Evolutionary conservation across 2,797 vertebrate species (phyloP).

Genomic region (Nyctalus aviator): DNA sequence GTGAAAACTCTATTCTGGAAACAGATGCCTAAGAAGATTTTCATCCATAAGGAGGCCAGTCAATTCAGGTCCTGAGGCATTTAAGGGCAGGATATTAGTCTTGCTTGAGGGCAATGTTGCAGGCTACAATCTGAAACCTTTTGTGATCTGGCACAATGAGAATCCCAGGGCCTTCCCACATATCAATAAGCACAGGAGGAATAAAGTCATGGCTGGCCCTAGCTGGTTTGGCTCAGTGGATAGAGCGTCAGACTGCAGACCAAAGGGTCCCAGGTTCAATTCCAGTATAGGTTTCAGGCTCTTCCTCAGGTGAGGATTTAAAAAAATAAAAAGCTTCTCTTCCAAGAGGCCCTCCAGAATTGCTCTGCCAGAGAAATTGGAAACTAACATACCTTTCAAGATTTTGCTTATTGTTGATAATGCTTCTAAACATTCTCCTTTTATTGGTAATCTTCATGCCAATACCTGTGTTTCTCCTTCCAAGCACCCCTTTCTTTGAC

Average conservation of each 20-base stretch:
- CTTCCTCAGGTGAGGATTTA: too few relatives aligned
- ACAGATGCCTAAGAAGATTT: not conserved
- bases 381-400: not conserved
- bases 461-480: not conserved
- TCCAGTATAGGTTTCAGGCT: too few relatives aligned
- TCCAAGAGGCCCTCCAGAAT: not conserved
- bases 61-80: not conserved
- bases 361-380: not conserved
- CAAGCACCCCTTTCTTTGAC: not conserved
- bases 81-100: not conserved
- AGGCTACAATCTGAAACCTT: not conserved
- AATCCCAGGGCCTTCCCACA: not conserved
- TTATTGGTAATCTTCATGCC: not conserved
- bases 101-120: not conserved
- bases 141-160: not conserved
- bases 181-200: not conserved
- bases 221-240: too few relatives aligned
- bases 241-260: too few relatives aligned
- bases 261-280: too few relatives aligned
- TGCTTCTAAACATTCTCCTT: not conserved
- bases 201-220: not conserved
- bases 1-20: not conserved
- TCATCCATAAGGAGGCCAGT: not conserved
- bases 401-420: too few relatives aligned
- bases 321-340: not conserved